phyloP scores from a whole-genome alignment of 2,113 vertebrate species.

The Oryzias melastigma region DNA sequence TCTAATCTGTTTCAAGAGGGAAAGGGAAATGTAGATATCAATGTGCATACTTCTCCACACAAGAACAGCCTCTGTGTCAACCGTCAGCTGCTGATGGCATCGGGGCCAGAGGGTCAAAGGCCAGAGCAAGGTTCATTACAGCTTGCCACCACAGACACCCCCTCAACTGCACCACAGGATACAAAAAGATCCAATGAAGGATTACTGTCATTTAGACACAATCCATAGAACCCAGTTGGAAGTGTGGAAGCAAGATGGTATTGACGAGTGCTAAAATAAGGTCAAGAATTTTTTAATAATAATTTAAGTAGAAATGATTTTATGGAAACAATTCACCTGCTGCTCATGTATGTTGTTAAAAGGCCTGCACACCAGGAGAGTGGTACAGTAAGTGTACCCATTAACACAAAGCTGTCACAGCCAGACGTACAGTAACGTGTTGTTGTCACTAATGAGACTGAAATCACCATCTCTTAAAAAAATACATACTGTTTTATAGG shows the following conservation, averaged over 20 bases:
- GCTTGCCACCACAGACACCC: slow-evolving; percentile 39
- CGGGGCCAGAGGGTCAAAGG: slow-evolving; percentile 50
- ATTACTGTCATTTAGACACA: slow-evolving; percentile 43
- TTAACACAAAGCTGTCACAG: slow-evolving; percentile 24
- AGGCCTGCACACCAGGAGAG: not conserved
- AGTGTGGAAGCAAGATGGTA: too few relatives aligned
- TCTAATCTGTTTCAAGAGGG: too few relatives aligned
- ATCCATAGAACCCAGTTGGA: not conserved
- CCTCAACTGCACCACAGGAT: slow-evolving; percentile 24
- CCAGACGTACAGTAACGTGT: slow-evolving; percentile 39
- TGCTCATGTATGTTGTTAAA: not conserved
- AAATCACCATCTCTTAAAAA: slow-evolving; percentile 72
- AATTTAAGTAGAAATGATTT: not conserved
- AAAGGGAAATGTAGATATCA: not conserved
- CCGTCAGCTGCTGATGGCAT: slow-evolving; percentile 50
- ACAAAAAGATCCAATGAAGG: slow-evolving; percentile 41
- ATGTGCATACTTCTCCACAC: slow-evolving; percentile 20
- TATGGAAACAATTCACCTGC: slow-evolving; percentile 19
- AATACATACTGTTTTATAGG: slow-evolving; percentile 77
- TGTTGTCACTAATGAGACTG: slow-evolving; percentile 63
- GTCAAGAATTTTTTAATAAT: not conserved
- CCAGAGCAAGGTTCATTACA: slow-evolving; percentile 52
- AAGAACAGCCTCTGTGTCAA: slow-evolving; percentile 40
- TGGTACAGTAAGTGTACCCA: slow-evolving; percentile 10
- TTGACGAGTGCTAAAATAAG: not conserved